Base-by-base conservation (phyloP, 2,113 vertebrate species). In the Lagopus muta region DNA sequence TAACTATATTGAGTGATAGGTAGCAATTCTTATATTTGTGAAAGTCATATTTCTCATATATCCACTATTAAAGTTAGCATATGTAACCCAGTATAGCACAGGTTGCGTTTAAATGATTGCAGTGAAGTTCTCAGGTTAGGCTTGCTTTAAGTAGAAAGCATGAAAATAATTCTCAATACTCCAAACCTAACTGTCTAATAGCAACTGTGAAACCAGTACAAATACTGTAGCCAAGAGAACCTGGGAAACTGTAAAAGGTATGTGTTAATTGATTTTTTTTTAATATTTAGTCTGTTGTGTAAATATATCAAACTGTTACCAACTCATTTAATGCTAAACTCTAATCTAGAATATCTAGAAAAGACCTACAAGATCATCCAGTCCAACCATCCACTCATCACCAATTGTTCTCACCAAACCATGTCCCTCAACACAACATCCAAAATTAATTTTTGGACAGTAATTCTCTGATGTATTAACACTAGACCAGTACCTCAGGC, bases 51-150 rank as follows among this genome's bases (percentile, higher is more conserved):
- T 75, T 78, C 62, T 91, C 17, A 82, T 19, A 81, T 22, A 86
- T 27, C 70, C 57, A 75, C 7, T 28, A 48, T 61, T 69, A 90
- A 94, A 88, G 88, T 92, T 62, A 82, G 40, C 50, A 90, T 90
- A 43, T 8, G 48, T 13, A 81, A 40, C 0, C 2, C 22, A 20
- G 57, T 45, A 64, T 47, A 84, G 62, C 43, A 55, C 38, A 74
- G 34, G 73, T 54, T 57, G 61, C 86, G 75, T 43, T 34, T 40
- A 67, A 95, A 7, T 22, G 15, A 36, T 28, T 69, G 57, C 36
- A 80, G 22, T 88, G 40, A 83, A 81, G 11, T 62, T 69, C 47
- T 60, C 32, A 65, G 55, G 47, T 88, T 67, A 61, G 38, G 13
- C 3, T 48, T 90, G 47, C 73, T 72, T 78, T 19, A 38, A 83